Evolutionary conservation across 30 jellyfish, hydroid and myxozoan species (phyloP).

Genomic region (Hydractinia symbiolongicarpus): DNA sequence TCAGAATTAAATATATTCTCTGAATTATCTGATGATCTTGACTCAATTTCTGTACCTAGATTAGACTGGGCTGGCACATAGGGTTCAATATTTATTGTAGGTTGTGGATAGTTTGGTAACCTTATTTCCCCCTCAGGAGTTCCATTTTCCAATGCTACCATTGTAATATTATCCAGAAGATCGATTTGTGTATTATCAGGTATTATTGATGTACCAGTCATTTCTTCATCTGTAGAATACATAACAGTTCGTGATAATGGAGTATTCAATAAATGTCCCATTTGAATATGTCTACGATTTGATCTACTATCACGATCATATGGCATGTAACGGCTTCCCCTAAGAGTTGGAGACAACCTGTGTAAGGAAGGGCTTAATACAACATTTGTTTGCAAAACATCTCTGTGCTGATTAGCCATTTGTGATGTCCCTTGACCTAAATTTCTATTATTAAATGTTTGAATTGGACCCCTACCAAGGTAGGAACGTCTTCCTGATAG

Average conservation of each 20-base stretch:
- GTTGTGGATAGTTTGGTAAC: no score
- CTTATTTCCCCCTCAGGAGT: background rate
- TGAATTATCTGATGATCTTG: no score
- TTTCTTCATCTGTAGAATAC: slow-evolving; percentile 7
- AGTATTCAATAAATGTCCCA: slow-evolving; percentile 7
- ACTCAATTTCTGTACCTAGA: no score
- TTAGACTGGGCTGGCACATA: no score
- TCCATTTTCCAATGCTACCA: slow-evolving; percentile 12
- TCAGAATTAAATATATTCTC: no score
- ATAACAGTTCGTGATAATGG: background rate
- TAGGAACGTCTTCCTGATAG: background rate
- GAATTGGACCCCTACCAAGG: slow-evolving; percentile 10
- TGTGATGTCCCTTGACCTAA: background rate
- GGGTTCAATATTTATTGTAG: no score
- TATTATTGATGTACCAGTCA: background rate
- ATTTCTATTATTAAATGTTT: slow-evolving; percentile 11
- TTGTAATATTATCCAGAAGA: slow-evolving; percentile 9
- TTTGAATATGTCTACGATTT: slow-evolving; percentile 9
- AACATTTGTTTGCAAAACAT: slow-evolving; percentile 1
- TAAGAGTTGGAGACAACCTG: slow-evolving; percentile 12
- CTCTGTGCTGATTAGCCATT: background rate
- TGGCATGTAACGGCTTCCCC: background rate
- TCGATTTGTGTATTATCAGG: slow-evolving; percentile 19
- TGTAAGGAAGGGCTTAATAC: slow-evolving; percentile 6
- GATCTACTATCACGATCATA: slow-evolving; percentile 1